Conservation (phyloP, 2,888 invertebrate species). For the Sclerodermus sp. region DNA sequence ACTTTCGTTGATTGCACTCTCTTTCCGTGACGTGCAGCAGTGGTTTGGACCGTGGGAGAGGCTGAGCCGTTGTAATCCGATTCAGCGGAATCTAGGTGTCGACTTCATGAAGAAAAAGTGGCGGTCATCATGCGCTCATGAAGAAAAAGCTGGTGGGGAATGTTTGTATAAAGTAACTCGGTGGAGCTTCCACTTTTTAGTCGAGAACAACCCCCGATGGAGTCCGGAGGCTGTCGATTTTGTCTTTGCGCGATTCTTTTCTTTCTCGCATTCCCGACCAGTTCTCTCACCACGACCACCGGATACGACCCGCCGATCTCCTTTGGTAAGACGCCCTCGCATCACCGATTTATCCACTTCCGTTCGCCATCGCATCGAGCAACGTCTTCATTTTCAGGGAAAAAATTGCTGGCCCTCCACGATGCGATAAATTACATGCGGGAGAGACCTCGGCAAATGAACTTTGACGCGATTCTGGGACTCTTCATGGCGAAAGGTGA, state of each 20-base stretch:
- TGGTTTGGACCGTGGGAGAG: too few species aligned
- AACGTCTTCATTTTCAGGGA: slow-evolving; percentile 19
- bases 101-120: slow-evolving; percentile 28
- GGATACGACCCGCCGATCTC: too few species aligned
- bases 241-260: too few species aligned
- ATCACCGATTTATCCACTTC: too few species aligned
- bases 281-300: background rate
- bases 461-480: slow-evolving; percentile 52
- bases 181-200: slow-evolving; percentile 9
- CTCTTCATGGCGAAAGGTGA: slow-evolving; percentile 53
- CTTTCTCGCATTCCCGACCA: too few species aligned
- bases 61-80: too few species aligned
- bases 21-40: too few species aligned
- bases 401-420: slow-evolving; percentile 28
- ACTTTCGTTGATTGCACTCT: too few species aligned
- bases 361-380: background rate
- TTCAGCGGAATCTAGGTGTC: background rate
- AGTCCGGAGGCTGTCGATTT: background rate
- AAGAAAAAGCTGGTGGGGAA: slow-evolving; percentile 16
- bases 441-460: slow-evolving; percentile 46
- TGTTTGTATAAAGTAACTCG: slow-evolving; percentile 24
- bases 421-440: slow-evolving; percentile 44
- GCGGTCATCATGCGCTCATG: slow-evolving; percentile 4
- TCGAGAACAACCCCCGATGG: background rate
- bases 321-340: too few species aligned